These are phyloP conservation scores for Daktulosphaira vitifoliae DNA, from an alignment of 1,140 invertebrate species.

Conservation along the genomic window DNA sequence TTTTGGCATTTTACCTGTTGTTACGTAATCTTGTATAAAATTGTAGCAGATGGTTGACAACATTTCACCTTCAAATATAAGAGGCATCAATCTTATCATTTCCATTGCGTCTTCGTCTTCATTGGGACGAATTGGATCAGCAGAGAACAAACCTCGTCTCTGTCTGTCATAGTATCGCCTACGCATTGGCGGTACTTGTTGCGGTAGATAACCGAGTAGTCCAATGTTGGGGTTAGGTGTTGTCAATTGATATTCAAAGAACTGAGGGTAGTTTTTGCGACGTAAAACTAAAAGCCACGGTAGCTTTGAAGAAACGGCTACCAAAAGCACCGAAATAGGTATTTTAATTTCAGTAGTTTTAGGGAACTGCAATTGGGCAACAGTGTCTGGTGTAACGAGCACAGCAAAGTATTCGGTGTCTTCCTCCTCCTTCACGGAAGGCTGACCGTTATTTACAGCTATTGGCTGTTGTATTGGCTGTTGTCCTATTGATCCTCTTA, in stretches of 20 bases:
- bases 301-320: constrained; percentile 1
- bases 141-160: neutral
- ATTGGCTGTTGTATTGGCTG: neutral
- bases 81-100: neutral
- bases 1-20: neutral
- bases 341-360: neutral
- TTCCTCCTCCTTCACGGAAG: neutral
- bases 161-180: neutral
- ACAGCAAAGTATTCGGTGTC: constrained; percentile 29
- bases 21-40: neutral
- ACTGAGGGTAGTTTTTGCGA: neutral
- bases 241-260: neutral
- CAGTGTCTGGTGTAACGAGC: constrained; percentile 27
- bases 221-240: neutral
- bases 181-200: neutral
- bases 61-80: neutral
- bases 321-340: constrained; percentile 5
- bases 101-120: neutral
- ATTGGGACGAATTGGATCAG: too few relatives aligned
- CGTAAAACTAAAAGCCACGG: constrained; percentile 27
- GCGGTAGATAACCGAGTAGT: neutral
- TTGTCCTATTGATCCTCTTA: neutral
- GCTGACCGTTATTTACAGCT: too few relatives aligned
- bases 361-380: neutral
- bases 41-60: constrained; percentile 24